phyloP scores from a whole-genome alignment of 2,113 vertebrate species.

The Chloropsis cyanopogon region DNA sequence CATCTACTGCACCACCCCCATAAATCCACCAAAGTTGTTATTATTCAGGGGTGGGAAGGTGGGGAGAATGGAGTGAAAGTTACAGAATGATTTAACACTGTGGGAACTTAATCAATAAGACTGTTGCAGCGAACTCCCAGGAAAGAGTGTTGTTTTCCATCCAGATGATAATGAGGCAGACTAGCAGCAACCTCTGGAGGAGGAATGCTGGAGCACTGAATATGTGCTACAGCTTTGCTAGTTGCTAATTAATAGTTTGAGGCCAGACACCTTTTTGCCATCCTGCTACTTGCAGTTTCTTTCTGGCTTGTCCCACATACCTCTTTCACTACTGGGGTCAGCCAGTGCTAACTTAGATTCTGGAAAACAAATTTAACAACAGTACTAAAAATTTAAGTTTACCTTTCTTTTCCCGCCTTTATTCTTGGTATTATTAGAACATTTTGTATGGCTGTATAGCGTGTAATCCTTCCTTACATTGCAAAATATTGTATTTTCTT shows the following conservation, averaged over 20 bases:
- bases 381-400: slow-evolving; percentile 55
- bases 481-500: not conserved
- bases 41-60: slow-evolving; percentile 75
- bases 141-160: slow-evolving; percentile 79
- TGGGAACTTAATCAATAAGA: slow-evolving; percentile 82
- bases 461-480: slow-evolving; percentile 16
- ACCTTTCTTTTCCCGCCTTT: slow-evolving; percentile 53
- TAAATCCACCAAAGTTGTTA: slow-evolving; percentile 77
- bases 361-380: slow-evolving; percentile 62
- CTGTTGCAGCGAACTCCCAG: slow-evolving; percentile 73
- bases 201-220: slow-evolving; percentile 67
- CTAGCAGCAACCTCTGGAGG: slow-evolving; percentile 77
- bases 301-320: slow-evolving; percentile 54
- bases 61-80: slow-evolving; percentile 72
- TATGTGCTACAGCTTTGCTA: slow-evolving; percentile 69
- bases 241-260: slow-evolving; percentile 79
- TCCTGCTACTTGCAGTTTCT: slow-evolving; percentile 68
- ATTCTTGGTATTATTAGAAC: slow-evolving; percentile 45
- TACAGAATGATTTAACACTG: slow-evolving; percentile 81
- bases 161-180: slow-evolving; percentile 80
- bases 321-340: slow-evolving; percentile 59
- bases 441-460: slow-evolving; percentile 46
- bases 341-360: slow-evolving; percentile 55
- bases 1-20: slow-evolving; percentile 59
- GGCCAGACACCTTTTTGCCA: slow-evolving; percentile 64